Conservation (phyloP, 2,888 invertebrate genomes). For the Pandemis cinnamomeana region DNA sequence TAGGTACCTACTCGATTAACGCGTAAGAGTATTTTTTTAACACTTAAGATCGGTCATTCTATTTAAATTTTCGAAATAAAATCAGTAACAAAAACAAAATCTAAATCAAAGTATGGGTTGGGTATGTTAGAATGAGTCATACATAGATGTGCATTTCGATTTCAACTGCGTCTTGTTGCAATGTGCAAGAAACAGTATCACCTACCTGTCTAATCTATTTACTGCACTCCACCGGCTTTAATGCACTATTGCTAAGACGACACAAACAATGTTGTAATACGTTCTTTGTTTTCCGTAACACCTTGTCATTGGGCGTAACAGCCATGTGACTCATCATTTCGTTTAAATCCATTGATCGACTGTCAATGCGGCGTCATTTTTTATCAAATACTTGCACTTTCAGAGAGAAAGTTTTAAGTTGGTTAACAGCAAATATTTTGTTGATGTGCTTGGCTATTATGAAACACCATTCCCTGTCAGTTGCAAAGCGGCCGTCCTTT, state of each 20-base stretch:
- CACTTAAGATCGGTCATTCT: no score
- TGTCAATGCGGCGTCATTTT: background rate
- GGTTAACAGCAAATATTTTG: background rate
- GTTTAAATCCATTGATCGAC: background rate
- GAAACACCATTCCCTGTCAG: background rate
- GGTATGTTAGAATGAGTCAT: background rate
- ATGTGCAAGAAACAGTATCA: background rate
- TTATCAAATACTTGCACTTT: background rate
- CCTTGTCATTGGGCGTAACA: background rate
- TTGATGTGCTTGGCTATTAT: background rate
- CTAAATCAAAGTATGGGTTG: background rate
- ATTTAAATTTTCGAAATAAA: background rate
- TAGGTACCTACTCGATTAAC: no score
- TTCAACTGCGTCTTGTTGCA: background rate
- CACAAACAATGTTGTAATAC: background rate
- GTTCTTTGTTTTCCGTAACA: constrained; percentile 2
- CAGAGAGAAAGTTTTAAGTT: background rate
- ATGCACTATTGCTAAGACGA: background rate
- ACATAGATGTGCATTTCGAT: background rate
- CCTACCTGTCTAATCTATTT: constrained; percentile 18
- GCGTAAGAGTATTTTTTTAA: no score
- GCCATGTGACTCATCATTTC: background rate
- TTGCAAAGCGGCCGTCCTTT: background rate
- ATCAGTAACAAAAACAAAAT: background rate
- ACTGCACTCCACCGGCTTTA: constrained; percentile 15